A percentile compares a stretch with the other conserved stretches of the same genome.
Evolutionary conservation across 2,113 vertebrate species (phyloP).

Genomic region (Cygnus atratus): DNA sequence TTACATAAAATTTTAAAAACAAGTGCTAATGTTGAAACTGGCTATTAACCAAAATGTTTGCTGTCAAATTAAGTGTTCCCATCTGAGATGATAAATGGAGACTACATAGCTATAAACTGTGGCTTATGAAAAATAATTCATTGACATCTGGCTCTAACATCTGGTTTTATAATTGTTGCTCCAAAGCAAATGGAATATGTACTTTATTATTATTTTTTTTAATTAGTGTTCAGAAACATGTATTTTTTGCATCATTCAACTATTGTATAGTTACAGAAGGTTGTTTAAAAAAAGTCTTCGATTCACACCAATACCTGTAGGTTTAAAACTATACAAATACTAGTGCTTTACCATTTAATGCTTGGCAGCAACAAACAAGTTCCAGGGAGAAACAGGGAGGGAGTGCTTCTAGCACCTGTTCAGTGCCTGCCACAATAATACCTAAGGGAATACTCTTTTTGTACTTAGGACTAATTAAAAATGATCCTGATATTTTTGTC

Average conservation of each 20-base stretch:
- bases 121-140: conserved; percentile 71
- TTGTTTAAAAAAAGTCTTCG: background rate
- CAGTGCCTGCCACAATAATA: background rate
- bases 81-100: conserved; percentile 76
- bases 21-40: conserved; percentile 75
- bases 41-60: conserved; percentile 75
- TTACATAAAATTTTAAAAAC: conserved; percentile 61
- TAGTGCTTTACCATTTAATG: background rate
- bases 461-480: background rate
- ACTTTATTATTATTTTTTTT: conserved; percentile 38
- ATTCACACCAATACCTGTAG: background rate
- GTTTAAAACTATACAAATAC: background rate
- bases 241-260: background rate
- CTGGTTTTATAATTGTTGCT: conserved; percentile 71
- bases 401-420: background rate
- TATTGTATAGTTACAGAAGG: background rate
- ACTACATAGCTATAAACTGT: conserved; percentile 54
- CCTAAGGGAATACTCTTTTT: background rate
- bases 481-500: background rate
- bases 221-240: conserved; percentile 40
- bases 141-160: conserved; percentile 77
- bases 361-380: background rate
- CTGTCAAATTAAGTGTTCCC: conserved; percentile 78
- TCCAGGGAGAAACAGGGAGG: background rate
- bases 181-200: conserved; percentile 56